Percentiles rank a stretch among this genome's conserved stretches.
phyloP scores from a whole-genome alignment of 2,888 invertebrate species.

The Ariolimax columbianus region DNA sequence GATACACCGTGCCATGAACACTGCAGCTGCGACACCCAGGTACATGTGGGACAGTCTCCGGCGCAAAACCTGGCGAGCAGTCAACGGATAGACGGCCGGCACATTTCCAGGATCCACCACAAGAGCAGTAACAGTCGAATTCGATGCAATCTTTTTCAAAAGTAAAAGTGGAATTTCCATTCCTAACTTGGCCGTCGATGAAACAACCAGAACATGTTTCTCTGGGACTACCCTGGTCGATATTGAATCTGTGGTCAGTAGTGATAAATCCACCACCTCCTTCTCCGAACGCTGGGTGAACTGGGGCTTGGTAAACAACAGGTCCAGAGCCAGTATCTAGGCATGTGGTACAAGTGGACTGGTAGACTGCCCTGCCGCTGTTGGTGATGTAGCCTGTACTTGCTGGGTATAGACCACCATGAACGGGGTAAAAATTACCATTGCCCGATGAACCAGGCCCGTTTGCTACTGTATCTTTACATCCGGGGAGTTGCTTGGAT shows the following conservation, averaged over 20 bases:
- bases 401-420: background rate
- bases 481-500: constrained; percentile 42
- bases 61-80: constrained; percentile 48
- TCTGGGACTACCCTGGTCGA: background rate
- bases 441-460: background rate
- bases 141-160: constrained; percentile 61
- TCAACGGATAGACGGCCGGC: constrained; percentile 38
- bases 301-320: constrained; percentile 8
- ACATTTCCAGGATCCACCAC: constrained; percentile 65
- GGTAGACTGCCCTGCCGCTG: constrained; percentile 21
- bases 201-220: constrained; percentile 54
- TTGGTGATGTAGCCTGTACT: constrained; percentile 38
- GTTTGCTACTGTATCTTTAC: constrained; percentile 14
- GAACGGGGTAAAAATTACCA: constrained; percentile 34
- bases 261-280: constrained; percentile 2
- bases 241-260: background rate
- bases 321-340: background rate
- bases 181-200: constrained; percentile 53
- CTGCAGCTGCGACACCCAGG: constrained; percentile 62
- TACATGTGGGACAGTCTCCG: constrained; percentile 42
- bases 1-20: constrained; percentile 60
- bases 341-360: constrained; percentile 32
- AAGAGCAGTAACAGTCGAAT: constrained; percentile 65
- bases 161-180: constrained; percentile 59
- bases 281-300: constrained; percentile 23